These are phyloP conservation scores for Ardeotis arabs DNA, from an alignment of 2,113 vertebrate species.

Conservation along the genomic window DNA sequence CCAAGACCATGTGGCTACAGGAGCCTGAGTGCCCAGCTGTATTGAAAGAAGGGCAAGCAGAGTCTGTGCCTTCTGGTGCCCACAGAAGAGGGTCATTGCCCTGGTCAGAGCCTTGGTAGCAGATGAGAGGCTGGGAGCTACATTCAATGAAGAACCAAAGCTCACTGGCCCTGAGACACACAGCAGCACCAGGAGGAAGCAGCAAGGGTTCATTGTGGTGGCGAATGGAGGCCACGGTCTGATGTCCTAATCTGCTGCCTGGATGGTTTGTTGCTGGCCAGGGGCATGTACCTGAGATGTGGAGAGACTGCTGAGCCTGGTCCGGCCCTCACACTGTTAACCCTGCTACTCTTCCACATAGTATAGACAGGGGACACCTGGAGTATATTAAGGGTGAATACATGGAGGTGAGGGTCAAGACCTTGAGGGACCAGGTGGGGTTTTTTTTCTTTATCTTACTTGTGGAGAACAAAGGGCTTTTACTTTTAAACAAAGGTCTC, in stretches of 20 bases:
- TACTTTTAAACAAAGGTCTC: not conserved
- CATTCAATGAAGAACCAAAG: not conserved
- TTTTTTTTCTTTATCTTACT: not conserved
- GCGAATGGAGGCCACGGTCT: not conserved
- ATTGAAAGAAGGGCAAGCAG: not conserved
- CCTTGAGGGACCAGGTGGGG: not conserved
- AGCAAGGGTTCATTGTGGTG: fast-evolving
- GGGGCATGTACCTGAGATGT: fast-evolving
- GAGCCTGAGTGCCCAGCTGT: not conserved
- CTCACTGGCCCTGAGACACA: not conserved
- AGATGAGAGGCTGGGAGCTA: not conserved
- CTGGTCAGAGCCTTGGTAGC: not conserved
- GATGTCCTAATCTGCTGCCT: not conserved
- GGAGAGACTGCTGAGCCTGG: not conserved
- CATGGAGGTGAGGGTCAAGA: not conserved
- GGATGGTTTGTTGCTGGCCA: not conserved
- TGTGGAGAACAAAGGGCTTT: not conserved
- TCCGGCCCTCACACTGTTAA: not conserved
- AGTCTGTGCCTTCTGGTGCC: not conserved
- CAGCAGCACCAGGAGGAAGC: not conserved
- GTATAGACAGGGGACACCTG: not conserved
- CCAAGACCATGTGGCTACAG: not conserved
- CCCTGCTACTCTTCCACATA: not conserved
- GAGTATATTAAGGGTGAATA: not conserved
- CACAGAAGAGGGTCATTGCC: not conserved